Conservation (phyloP, 1,140 invertebrate species). For the Arion vulgaris region DNA sequence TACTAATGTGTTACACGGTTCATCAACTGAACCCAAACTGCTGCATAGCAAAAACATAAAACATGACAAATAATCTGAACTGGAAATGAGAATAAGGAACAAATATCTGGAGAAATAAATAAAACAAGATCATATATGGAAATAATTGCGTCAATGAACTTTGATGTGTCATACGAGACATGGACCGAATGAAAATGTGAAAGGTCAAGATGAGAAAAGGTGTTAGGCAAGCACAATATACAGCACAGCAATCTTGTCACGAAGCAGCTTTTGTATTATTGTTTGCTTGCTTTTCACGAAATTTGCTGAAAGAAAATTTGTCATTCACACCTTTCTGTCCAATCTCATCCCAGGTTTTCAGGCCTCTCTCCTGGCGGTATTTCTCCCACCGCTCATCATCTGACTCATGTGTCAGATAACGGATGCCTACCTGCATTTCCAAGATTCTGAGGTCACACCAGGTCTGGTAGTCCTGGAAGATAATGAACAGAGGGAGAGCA, state of each 20-base stretch:
- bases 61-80: background rate
- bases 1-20: too few species aligned
- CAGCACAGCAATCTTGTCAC: slow-evolving; percentile 6
- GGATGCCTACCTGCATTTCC: slow-evolving; percentile 85
- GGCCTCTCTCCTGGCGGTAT: slow-evolving; percentile 73
- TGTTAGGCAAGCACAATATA: background rate
- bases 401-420: slow-evolving; percentile 96
- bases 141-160: background rate
- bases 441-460: slow-evolving; percentile 94
- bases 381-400: slow-evolving; percentile 93
- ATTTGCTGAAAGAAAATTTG: slow-evolving; percentile 67
- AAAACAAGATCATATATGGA: too few species aligned
- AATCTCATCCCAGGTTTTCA: slow-evolving; percentile 66
- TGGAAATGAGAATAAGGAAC: too few species aligned
- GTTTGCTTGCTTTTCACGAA: slow-evolving; percentile 54
- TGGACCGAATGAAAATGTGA: background rate
- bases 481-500: slow-evolving; percentile 9
- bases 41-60: background rate
- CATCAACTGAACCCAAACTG: too few species aligned
- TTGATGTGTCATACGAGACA: background rate
- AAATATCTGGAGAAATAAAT: too few species aligned
- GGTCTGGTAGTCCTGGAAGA: slow-evolving; percentile 89
- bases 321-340: slow-evolving; percentile 70
- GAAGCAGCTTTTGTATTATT: slow-evolving; percentile 38
- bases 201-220: background rate